These are phyloP conservation scores for Aporrectodea caliginosa DNA, from an alignment of 1,140 invertebrate species.

Conservation along the genomic window DNA sequence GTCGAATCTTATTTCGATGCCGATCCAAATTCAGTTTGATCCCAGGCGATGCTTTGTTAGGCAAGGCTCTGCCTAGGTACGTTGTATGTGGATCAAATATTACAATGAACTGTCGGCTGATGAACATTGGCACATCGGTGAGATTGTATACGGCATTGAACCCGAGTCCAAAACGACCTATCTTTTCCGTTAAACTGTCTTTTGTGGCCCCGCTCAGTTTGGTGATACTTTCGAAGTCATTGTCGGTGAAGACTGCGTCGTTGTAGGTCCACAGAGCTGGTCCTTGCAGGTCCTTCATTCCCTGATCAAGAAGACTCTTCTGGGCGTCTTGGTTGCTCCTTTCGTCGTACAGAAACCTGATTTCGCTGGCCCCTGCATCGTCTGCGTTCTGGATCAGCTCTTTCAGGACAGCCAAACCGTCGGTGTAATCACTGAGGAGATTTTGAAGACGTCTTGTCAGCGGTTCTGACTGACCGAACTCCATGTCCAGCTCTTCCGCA, in stretches of 20 bases:
- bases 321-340: constrained; percentile 35
- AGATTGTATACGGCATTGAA: constrained; percentile 50
- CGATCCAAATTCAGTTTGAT: constrained; percentile 38
- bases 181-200: constrained; percentile 38
- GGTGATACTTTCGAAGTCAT: constrained; percentile 45
- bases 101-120: constrained; percentile 41
- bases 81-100: constrained; percentile 50
- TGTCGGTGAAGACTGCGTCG: constrained; percentile 41
- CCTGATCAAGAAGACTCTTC: constrained; percentile 37
- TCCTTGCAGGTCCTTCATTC: constrained; percentile 44
- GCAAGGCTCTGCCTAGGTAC: constrained; percentile 37
- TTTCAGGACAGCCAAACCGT: constrained; percentile 46
- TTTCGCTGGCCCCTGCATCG: constrained; percentile 55
- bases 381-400: constrained; percentile 49
- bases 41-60: constrained; percentile 35
- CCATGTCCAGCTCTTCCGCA: constrained; percentile 33
- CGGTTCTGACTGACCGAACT: constrained; percentile 40
- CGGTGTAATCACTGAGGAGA: constrained; percentile 40
- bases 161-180: constrained; percentile 48
- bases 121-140: constrained; percentile 48
- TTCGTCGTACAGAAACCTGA: constrained; percentile 52
- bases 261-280: constrained; percentile 48
- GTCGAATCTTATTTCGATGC: constrained; percentile 34
- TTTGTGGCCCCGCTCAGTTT: constrained; percentile 45
- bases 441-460: constrained; percentile 37